Percentiles rank a stretch among this genome's conserved stretches.
These are phyloP conservation scores for Alectura lathami DNA, from an alignment of 2,113 vertebrate species.

Conservation along the genomic window DNA sequence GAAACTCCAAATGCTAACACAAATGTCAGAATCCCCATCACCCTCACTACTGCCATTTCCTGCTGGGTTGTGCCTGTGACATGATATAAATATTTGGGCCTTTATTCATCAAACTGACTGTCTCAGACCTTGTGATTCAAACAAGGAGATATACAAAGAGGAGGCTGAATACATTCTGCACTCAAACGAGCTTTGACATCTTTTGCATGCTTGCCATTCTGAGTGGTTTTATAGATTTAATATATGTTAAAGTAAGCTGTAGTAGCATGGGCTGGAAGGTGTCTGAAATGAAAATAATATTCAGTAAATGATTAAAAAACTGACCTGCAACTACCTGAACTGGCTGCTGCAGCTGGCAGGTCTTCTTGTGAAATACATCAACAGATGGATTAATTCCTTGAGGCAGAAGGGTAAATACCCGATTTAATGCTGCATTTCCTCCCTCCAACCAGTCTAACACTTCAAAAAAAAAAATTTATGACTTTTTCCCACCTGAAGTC, in stretches of 20 bases:
- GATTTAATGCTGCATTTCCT: neutral
- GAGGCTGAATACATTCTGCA: neutral
- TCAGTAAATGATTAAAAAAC: neutral
- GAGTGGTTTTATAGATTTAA: neutral
- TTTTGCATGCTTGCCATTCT: neutral
- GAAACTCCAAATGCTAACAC: neutral
- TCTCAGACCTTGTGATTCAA: neutral
- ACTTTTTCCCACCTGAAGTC: neutral
- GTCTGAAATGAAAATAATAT: neutral
- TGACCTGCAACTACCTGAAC: neutral
- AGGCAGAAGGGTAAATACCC: neutral
- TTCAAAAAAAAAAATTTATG: neutral
- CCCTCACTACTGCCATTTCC: neutral
- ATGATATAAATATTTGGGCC: neutral
- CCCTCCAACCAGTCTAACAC: neutral
- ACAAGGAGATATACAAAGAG: neutral
- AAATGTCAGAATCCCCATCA: neutral
- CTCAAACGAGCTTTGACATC: neutral
- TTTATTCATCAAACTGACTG: neutral
- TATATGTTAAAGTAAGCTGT: neutral
- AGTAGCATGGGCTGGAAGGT: neutral
- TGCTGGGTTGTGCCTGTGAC: neutral
- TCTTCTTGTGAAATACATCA: neutral
- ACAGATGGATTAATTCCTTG: neutral
- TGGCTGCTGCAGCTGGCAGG: neutral